Conservation (phyloP, 2,888 invertebrate genomes). For the Athalia cordata region DNA sequence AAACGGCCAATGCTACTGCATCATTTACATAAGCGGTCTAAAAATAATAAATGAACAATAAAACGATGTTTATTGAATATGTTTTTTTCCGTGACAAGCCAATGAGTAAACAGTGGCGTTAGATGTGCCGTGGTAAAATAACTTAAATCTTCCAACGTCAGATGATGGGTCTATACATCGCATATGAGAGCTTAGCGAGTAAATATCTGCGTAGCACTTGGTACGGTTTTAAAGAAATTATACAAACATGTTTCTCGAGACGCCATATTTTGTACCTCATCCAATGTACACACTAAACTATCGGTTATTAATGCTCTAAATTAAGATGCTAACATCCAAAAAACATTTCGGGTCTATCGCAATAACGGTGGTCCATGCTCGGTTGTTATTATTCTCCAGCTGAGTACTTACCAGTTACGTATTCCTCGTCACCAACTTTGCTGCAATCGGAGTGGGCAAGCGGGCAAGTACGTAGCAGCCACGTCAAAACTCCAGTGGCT, state of each 20-base stretch:
- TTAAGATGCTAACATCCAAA: constrained; percentile 49
- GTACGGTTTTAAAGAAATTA: constrained; percentile 72
- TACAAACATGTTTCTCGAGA: constrained; percentile 62
- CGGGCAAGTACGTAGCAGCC: constrained; percentile 94
- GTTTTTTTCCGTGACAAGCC: constrained; percentile 8
- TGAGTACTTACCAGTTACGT: constrained; percentile 93
- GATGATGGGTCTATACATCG: constrained; percentile 7
- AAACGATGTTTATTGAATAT: constrained; percentile 43
- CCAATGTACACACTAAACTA: constrained; percentile 52
- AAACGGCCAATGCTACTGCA: constrained; percentile 62
- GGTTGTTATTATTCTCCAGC: constrained; percentile 79
- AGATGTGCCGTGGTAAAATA: not conserved
- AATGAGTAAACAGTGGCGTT: constrained; percentile 38
- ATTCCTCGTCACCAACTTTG: constrained; percentile 96
- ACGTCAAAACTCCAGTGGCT: constrained; percentile 91
- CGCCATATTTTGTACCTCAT: constrained; percentile 66
- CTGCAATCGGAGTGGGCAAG: constrained; percentile 95
- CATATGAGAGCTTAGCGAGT: not conserved
- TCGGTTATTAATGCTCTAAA: constrained; percentile 38
- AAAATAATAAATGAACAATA: constrained; percentile 66
- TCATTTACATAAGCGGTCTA: constrained; percentile 69
- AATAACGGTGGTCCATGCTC: constrained; percentile 74
- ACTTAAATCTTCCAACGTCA: not conserved
- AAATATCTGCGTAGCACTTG: not conserved
- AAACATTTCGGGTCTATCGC: constrained; percentile 55